A percentile compares a stretch with the other conserved stretches of the same genome.
Evolutionary conservation across 2,113 vertebrate genomes (phyloP).

Genomic region (Tragelaphus strepsiceros): DNA sequence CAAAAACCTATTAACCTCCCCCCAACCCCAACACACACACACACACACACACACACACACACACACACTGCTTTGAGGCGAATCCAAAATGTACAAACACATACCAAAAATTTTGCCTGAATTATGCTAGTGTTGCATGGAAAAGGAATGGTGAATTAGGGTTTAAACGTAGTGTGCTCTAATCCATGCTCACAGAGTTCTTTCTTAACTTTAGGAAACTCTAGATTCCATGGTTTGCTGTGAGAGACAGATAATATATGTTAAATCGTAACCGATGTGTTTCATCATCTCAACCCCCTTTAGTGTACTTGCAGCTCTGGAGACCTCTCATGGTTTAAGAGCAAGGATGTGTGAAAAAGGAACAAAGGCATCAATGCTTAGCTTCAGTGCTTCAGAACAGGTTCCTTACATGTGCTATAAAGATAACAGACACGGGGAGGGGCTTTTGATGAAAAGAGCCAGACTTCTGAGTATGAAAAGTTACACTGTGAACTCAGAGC

Average conservation of each 20-base stretch:
- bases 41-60: no score
- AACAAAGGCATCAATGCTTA: neutral
- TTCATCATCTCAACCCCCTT: neutral
- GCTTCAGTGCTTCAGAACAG: neutral
- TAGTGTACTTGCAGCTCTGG: neutral
- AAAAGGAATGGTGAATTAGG: neutral
- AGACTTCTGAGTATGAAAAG: neutral
- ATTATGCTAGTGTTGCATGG: neutral
- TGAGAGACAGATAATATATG: neutral
- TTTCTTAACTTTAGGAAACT: neutral
- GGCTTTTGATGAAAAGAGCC: neutral
- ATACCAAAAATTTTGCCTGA: neutral
- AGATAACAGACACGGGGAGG: neutral
- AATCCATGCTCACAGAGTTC: neutral
- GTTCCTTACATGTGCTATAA: neutral
- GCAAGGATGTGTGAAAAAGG: neutral
- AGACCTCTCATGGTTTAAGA: neutral
- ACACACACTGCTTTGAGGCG: neutral
- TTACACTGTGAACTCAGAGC: neutral
- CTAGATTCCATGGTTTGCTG: neutral
- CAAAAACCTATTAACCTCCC: neutral
- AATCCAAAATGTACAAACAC: neutral
- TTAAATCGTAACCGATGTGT: neutral
- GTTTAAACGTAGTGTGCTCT: neutral
- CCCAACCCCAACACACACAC: no score